Percentiles rank a stretch among this genome's conserved stretches.
phyloP scores from a whole-genome alignment of 1,140 invertebrate genomes.

The Drosophila pectinifera region DNA sequence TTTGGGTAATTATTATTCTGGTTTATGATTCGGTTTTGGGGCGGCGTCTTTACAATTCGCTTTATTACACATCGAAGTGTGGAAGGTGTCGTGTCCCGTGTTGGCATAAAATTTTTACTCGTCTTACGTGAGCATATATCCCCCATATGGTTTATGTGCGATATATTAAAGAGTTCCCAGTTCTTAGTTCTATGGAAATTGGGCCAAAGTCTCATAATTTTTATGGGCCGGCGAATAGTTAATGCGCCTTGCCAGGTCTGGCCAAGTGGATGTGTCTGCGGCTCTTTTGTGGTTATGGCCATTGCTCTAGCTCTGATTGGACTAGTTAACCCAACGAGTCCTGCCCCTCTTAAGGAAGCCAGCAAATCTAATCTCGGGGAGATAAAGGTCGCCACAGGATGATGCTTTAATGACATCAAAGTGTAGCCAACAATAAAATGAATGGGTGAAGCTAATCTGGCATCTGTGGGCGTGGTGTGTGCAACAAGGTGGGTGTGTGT shows the following conservation, averaged over 20 bases:
- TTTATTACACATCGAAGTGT: slow-evolving; percentile 69
- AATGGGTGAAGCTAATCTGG: slow-evolving; percentile 24
- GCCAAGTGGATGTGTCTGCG: slow-evolving; percentile 8
- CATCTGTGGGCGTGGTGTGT: background rate
- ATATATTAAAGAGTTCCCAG: slow-evolving; percentile 10
- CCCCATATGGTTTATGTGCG: slow-evolving; percentile 9
- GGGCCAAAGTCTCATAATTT: slow-evolving; percentile 63
- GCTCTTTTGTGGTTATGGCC: slow-evolving; percentile 32
- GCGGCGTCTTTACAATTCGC: slow-evolving; percentile 76
- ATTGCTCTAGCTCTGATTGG: slow-evolving; percentile 22
- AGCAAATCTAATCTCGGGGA: slow-evolving; percentile 17
- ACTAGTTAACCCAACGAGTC: slow-evolving; percentile 15
- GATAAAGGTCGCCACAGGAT: slow-evolving; percentile 15
- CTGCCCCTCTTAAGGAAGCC: slow-evolving; percentile 15
- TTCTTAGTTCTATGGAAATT: slow-evolving; percentile 27
- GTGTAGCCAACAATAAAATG: slow-evolving; percentile 43
- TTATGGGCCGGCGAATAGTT: slow-evolving; percentile 74
- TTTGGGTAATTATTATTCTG: slow-evolving; percentile 81
- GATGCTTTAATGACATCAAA: slow-evolving; percentile 20
- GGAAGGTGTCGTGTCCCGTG: slow-evolving; percentile 35
- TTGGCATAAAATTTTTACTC: slow-evolving; percentile 72
- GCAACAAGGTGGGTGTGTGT: slow-evolving; percentile 1
- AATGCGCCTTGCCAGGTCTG: slow-evolving; percentile 71
- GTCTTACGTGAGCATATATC: slow-evolving; percentile 43
- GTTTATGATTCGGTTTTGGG: slow-evolving; percentile 72